Base-by-base conservation (phyloP, 2,797 vertebrate species). In the Adrianichthys oophorus region DNA sequence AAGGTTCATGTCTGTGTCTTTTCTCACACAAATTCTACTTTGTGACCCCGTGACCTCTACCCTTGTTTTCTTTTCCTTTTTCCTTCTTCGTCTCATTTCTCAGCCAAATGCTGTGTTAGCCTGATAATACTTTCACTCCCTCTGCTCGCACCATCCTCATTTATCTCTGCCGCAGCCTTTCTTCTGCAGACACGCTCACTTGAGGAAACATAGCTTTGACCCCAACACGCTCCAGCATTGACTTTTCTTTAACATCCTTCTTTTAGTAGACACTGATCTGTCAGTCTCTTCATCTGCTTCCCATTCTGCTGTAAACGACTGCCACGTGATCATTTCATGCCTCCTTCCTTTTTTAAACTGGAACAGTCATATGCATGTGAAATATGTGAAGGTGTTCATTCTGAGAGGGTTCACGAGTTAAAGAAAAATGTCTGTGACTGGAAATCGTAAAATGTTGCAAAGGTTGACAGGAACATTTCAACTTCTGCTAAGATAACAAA, bases 1-100 rank as follows among this genome's bases (percentile, higher is more conserved):
- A 79, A 79, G 87, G 82, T 83, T 24, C 51, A 59, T 59, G 74
- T 80, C 87, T 86, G 89, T 63, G 78, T 89, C 84, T 85, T 85
- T 79, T 90, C 86, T 52, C 8, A 64, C 74, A 70, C 80, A 80
- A 74, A 85, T 74, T 78, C 67, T 52, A 61, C 78, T 60, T 15
- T 15, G 63, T 78, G 80, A 86, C 82, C 88, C 55, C 0, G 1
- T 23, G 78, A 75, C 85, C 76, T 62, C 50, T 44, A 1, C 46
- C 82, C 68, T 74, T 53, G 59, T 66, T 69, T 70, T 65, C 56
- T 62, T 54, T 54, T 48, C 41, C 45, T 37, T 68, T 76, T 65
- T 65, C 68, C 43, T 29, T 74, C 76, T 66, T 52, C 53, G 65
- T 72, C 79, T 79, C 47, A 40, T 81, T 82, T 76, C 68, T 83